Conservation (phyloP, 2,113 vertebrate species). For the Chaetura pelagica region DNA sequence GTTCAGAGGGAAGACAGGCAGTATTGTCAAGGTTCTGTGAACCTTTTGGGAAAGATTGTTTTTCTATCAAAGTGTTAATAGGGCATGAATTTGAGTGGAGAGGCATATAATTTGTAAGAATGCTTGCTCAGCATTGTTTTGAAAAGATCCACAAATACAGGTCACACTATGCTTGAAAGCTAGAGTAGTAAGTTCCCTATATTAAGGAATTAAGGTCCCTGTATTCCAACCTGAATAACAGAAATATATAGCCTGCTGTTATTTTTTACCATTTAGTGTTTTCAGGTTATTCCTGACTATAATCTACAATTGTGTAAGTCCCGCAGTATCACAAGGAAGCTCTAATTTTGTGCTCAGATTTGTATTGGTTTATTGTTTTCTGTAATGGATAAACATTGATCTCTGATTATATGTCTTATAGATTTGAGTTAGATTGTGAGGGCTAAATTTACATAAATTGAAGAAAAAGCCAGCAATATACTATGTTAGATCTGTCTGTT, state of each 20-base stretch:
- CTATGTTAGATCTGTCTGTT: neutral
- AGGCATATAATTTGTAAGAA: neutral
- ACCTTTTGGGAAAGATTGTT: neutral
- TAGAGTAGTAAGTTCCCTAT: neutral
- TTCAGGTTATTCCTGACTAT: neutral
- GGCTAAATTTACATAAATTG: neutral
- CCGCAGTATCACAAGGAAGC: neutral
- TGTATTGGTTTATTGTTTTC: neutral
- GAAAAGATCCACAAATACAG: neutral
- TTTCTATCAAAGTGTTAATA: neutral
- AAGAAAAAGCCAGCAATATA: neutral
- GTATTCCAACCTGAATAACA: neutral
- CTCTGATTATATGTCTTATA: neutral
- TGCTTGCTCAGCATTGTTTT: conserved; percentile 4
- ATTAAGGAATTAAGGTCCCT: neutral
- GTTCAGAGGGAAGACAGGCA: neutral
- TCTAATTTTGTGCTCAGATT: neutral
- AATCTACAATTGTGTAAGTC: neutral
- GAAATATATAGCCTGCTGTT: neutral
- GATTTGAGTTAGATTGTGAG: neutral
- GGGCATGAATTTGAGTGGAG: conserved; percentile 1
- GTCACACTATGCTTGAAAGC: neutral
- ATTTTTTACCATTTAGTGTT: neutral
- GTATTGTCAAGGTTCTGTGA: neutral
- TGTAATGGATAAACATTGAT: neutral